Base-by-base conservation (phyloP, 2,888 invertebrate species). In the Lithophane socia region DNA sequence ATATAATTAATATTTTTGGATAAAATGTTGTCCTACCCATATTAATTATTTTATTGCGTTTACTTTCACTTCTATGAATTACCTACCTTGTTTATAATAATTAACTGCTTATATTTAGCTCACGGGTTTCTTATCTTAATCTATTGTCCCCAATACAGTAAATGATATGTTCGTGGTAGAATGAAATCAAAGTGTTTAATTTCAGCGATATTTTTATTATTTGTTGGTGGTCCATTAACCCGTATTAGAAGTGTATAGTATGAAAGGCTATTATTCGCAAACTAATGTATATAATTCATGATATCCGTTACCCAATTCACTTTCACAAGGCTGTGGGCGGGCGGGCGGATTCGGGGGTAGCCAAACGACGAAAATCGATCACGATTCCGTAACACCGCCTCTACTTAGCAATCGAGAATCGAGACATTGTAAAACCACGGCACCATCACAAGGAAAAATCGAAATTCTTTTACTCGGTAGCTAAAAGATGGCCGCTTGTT, bases 341-440 rank as follows among this genome's bases (percentile, higher is more conserved):
- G 66, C 44, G 63, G 75, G 74, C 77, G 58, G 85, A 44, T 64
- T 73, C 61, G 56, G 72, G 75, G 83, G 80, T 71, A 75, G 80
- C 74, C 79, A 81, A 77, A 63, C 80, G 83, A 75, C 75, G 83
- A 86, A 90, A 87, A 90, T 90, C 90, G 90, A 90, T 90, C 85
- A 80, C 73, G 60, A 74, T 82, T 81, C 81, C 63, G 73, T 73
- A 83, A 78, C 86, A 78, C 79, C 60, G 67, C 71, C 81, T 83
- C 76, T 73, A 63, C 72, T 74, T 75, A 56, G 24, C 60, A 13
- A 56, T 71, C 24, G 61, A 13, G 52, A 52, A 52, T 44, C 54
- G 63, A 71, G 71, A 61, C 61, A 72, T 71, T 76, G 72, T 85
- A 47, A 21, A 58, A 54, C 60, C 61, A 42, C 42, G 49, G 54